A percentile compares a stretch with the other conserved stretches of the same genome.
phyloP scores from a whole-genome alignment of 2,888 invertebrate species.

The Limnephilus rhombicus region DNA sequence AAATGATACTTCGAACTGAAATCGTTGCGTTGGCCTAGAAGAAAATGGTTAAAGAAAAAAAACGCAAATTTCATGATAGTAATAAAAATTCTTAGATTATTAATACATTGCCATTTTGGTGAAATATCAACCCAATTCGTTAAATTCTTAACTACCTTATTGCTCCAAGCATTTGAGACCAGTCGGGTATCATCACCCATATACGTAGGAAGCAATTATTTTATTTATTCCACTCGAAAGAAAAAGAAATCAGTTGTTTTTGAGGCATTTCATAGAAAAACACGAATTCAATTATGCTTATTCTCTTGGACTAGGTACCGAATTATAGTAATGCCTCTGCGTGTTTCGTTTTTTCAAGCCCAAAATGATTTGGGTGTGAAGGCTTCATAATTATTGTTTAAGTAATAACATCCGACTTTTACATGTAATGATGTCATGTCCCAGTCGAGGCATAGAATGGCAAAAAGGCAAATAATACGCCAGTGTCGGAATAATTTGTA shows the following conservation, averaged over 20 bases:
- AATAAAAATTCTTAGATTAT: no score
- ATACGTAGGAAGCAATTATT: background rate
- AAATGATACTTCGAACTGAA: no score
- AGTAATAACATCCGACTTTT: background rate
- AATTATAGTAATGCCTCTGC: background rate
- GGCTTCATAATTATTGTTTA: background rate
- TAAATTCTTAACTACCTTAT: no score
- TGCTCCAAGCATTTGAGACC: no score
- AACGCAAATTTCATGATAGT: no score
- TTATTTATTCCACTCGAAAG: background rate
- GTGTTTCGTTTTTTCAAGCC: background rate
- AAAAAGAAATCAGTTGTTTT: background rate
- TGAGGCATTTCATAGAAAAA: background rate
- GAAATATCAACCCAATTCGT: no score
- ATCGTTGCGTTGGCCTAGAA: no score
- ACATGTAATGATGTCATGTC: background rate
- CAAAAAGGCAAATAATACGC: background rate
- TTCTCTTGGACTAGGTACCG: background rate
- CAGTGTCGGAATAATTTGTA: background rate
- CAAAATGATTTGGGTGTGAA: background rate
- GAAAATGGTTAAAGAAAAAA: no score
- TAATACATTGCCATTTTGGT: no score
- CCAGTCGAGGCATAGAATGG: background rate
- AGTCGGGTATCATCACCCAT: no score
- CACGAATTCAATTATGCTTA: background rate